phyloP scores from a whole-genome alignment of 2,113 vertebrate species.

The Gnathonemus longibarbis region DNA sequence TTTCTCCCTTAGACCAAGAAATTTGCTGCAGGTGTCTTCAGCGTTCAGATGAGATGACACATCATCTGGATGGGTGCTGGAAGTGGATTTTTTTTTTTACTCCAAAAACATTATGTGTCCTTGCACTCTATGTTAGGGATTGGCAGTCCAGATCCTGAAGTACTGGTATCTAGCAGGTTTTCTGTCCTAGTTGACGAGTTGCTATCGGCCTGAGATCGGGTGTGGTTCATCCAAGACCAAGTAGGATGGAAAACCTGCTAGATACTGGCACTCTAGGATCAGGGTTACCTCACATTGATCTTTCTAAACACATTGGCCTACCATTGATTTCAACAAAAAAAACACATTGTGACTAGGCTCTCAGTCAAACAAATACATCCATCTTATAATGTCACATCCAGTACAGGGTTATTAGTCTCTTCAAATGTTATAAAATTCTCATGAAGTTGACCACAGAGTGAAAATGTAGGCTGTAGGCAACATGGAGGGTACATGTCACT shows the following conservation, averaged over 20 bases:
- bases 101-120: too few species aligned
- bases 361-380: background rate
- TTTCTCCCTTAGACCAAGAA: background rate
- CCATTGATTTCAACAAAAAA: background rate
- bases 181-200: background rate
- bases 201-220: background rate
- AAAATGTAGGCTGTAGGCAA: background rate
- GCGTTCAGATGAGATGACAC: background rate
- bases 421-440: background rate
- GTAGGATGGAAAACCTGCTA: background rate
- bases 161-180: background rate
- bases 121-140: too few species aligned
- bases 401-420: background rate
- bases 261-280: background rate
- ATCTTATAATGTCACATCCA: background rate
- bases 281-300: background rate
- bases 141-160: too few species aligned
- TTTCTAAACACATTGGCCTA: background rate
- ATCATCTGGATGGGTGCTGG: too few species aligned
- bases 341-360: background rate
- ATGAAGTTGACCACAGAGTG: background rate
- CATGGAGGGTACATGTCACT: background rate
- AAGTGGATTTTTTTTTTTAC: too few species aligned
- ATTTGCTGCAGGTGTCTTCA: background rate
- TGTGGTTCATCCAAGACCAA: background rate